Base-by-base conservation (phyloP, 2,888 invertebrate species). In the Sphaerophoria rueppellii region DNA sequence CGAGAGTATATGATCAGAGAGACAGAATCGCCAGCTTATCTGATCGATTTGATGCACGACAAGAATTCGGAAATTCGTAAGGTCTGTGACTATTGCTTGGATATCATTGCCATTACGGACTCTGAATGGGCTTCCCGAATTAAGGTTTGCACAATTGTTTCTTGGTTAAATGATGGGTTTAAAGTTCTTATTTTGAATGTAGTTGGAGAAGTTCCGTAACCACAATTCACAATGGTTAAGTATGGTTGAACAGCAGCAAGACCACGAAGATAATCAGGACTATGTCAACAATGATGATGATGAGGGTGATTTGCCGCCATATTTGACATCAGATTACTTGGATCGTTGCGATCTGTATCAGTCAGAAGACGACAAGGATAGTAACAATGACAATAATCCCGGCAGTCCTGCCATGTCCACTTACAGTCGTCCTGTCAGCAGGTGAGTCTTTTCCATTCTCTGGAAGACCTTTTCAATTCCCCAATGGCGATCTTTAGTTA, bases 151-250 rank as follows among this genome's bases (percentile, higher is more conserved):
- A 24, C 24, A 24, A 24, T 24, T 24, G 24, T 24, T 24, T 2
- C 1, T 2, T 24, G 2, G 24, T 2, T 2, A 24, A 24, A n/a
- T n/a, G n/a, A n/a, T n/a, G 24, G 24, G 24, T 24, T 2, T 24
- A 2, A 24, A 24, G 1, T 24, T 24, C 24, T 24, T 24, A 24
- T 24, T 24, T 24, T 24, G 24, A 24, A 24, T 24, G 24, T 82
- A 94, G 93, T 93, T 95, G 89, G 99, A 99, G 92, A 96, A 98
- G 88, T 99, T 99, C 92, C 95, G 98, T n/a, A 98, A 98, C 92
- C 98, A 99, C 92, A 99, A 99, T 92, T 97, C 97, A 0, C 98
- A 99, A 91, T 99, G 99, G 99, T 93, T 99, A 87, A 97, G 98
- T 89, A 98, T 99, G 96, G 97, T 99, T 50, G 98, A 98, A 92